phyloP scores from a whole-genome alignment of 1,140 invertebrate genomes.

The Oedothorax gibbosus region DNA sequence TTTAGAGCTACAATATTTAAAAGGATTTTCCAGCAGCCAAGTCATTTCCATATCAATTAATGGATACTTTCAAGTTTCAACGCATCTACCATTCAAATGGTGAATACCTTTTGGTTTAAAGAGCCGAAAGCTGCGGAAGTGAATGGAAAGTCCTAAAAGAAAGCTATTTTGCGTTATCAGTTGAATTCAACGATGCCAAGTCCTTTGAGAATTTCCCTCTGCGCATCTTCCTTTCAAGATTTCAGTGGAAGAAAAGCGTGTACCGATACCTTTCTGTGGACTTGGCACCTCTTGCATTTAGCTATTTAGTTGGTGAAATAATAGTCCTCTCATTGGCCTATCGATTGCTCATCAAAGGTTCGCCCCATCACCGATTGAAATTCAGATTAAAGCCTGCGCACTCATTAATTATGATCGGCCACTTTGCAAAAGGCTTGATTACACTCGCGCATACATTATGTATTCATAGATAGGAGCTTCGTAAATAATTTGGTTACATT shows the following conservation, averaged over 20 bases:
- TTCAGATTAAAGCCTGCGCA: conserved; percentile 55
- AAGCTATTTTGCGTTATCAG: no score
- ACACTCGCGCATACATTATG: conserved; percentile 55
- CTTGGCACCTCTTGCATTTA: not conserved
- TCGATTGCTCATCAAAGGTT: conserved; percentile 35
- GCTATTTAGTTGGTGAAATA: conserved; percentile 7
- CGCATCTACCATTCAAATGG: conserved; percentile 32
- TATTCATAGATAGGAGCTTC: conserved; percentile 55
- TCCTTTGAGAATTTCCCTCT: no score
- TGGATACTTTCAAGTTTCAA: conserved; percentile 11
- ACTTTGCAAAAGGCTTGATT: conserved; percentile 57
- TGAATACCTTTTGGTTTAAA: not conserved
- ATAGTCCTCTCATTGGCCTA: conserved; percentile 23
- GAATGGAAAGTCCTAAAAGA: no score
- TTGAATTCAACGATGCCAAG: no score
- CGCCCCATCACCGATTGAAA: conserved; percentile 57
- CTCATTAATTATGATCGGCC: conserved; percentile 55
- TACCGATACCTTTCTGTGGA: not conserved
- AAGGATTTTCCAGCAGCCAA: conserved; percentile 17
- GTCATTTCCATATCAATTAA: conserved; percentile 27
- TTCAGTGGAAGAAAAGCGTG: no score
- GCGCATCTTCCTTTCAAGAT: no score
- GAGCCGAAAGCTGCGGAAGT: no score
- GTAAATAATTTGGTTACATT: conserved; percentile 61
- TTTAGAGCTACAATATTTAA: conserved; percentile 10